phyloP scores from a whole-genome alignment of 2,888 invertebrate species.

The Carpatolechia fugitivella region DNA sequence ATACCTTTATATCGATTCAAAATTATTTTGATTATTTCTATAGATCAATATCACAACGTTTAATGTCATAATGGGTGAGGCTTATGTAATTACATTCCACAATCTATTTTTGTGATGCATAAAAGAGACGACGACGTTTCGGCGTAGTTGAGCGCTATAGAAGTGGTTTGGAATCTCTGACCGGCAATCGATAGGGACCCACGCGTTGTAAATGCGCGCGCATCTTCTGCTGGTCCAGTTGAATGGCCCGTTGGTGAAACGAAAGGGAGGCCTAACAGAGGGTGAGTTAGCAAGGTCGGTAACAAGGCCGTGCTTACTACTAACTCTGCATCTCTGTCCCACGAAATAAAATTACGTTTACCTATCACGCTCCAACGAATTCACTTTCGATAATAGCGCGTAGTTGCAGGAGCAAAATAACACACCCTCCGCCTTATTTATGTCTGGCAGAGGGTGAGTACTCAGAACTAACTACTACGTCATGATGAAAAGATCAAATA shows the following conservation, averaged over 20 bases:
- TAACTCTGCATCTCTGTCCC: constrained; percentile 51
- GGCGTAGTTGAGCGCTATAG: constrained; percentile 39
- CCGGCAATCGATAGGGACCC: constrained; percentile 61
- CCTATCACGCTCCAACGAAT: constrained; percentile 44
- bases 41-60: background rate
- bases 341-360: constrained; percentile 21
- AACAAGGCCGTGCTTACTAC: constrained; percentile 67
- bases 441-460: constrained; percentile 42
- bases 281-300: constrained; percentile 60
- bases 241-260: constrained; percentile 67
- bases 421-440: constrained; percentile 47
- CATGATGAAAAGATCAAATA: constrained; percentile 16
- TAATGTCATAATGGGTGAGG: background rate
- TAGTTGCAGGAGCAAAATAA: constrained; percentile 57
- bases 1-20: background rate
- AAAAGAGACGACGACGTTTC: constrained; percentile 33
- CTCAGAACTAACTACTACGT: constrained; percentile 24
- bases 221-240: constrained; percentile 55
- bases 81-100: constrained; percentile 16
- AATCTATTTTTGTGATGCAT: constrained; percentile 32
- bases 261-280: constrained; percentile 47
- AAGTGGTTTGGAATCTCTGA: constrained; percentile 46
- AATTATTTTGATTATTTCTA: background rate
- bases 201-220: constrained; percentile 65
- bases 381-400: constrained; percentile 58